These are phyloP conservation scores for Cataglyphis albicans DNA, from an alignment of 2,888 invertebrate species.

Conservation along the genomic window DNA sequence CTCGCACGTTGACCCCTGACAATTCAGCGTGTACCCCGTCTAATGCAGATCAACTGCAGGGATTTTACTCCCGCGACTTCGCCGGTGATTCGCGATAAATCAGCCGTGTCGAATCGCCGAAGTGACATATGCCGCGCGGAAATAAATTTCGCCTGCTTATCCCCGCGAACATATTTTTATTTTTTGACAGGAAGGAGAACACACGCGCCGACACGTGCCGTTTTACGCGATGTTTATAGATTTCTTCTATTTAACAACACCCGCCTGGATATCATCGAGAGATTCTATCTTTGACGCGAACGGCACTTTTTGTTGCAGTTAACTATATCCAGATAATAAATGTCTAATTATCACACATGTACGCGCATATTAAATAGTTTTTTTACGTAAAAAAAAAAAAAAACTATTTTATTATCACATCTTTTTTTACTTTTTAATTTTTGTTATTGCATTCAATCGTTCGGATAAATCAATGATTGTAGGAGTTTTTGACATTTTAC, in stretches of 20 bases:
- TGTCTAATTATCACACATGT: background rate
- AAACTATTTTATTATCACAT: background rate
- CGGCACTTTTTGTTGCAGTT: background rate
- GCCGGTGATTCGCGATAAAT: constrained; percentile 62
- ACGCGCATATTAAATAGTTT: no score
- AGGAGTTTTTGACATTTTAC: constrained; percentile 65
- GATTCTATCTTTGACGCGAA: background rate
- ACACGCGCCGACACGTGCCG: constrained; percentile 28
- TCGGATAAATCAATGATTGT: constrained; percentile 63
- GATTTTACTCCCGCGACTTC: constrained; percentile 47
- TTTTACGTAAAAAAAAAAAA: background rate
- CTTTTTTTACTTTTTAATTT: background rate
- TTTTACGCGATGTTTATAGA: constrained; percentile 23
- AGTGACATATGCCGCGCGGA: constrained; percentile 57
- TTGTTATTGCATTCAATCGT: constrained; percentile 44
- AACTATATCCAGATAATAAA: background rate
- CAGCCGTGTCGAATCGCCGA: constrained; percentile 62
- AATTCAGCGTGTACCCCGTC: constrained; percentile 37
- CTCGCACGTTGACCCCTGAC: constrained; percentile 57
- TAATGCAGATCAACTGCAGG: constrained; percentile 60
- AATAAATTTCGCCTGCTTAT: constrained; percentile 47
- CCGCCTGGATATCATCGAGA: constrained; percentile 23
- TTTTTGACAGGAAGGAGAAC: background rate
- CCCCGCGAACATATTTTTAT: constrained; percentile 25
- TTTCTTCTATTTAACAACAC: constrained; percentile 4